Percentiles rank a stretch among this genome's conserved stretches.
Evolutionary conservation across 2,113 vertebrate genomes (phyloP).

Genomic region (Platichthys stellatus): DNA sequence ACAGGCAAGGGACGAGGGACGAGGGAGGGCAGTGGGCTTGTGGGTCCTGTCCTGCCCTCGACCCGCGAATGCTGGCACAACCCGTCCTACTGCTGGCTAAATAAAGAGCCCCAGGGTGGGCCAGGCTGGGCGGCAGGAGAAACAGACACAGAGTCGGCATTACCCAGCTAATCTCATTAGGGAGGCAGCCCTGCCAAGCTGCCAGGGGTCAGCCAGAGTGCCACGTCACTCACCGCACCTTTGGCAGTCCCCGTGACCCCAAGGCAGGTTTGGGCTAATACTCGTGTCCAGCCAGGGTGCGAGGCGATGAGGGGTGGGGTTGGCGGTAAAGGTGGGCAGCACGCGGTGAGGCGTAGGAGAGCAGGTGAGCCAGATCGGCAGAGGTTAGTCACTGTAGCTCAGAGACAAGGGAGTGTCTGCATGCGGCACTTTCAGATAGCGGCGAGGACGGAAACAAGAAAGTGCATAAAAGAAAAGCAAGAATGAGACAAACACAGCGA

Average conservation of each 20-base stretch:
- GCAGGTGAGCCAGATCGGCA: slow-evolving; percentile 3
- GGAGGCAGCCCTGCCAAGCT: slow-evolving; percentile 80
- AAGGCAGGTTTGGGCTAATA: slow-evolving; percentile 58
- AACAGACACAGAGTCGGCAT: slow-evolving; percentile 85
- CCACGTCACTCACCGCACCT: slow-evolving; percentile 84
- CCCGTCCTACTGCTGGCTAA: slow-evolving; percentile 78
- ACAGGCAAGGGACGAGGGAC: slow-evolving; percentile 12
- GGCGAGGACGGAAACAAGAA: slow-evolving; percentile 40
- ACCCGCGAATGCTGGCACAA: slow-evolving; percentile 83
- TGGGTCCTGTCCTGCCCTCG: slow-evolving; percentile 80
- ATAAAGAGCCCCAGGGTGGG: slow-evolving; percentile 82
- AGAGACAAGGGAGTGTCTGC: slow-evolving; percentile 24
- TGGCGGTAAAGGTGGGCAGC: slow-evolving; percentile 39
- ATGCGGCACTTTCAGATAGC: slow-evolving; percentile 38
- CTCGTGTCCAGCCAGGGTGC: slow-evolving; percentile 40
- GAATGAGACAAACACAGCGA: slow-evolving; percentile 42
- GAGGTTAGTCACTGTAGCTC: slow-evolving; percentile 5
- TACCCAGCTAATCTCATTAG: slow-evolving; percentile 87
- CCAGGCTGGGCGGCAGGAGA: slow-evolving; percentile 73
- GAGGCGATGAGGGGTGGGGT: slow-evolving; percentile 34
- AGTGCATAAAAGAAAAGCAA: slow-evolving; percentile 31
- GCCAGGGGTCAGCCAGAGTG: slow-evolving; percentile 85
- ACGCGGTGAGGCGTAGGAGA: slow-evolving; percentile 10
- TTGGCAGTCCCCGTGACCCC: slow-evolving; percentile 78
- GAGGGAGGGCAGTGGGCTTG: slow-evolving; percentile 61